Evolutionary conservation across 2,888 invertebrate species (phyloP), one percentile per base, ranked within the genome.

Genomic region (Clivina fossor): DNA sequence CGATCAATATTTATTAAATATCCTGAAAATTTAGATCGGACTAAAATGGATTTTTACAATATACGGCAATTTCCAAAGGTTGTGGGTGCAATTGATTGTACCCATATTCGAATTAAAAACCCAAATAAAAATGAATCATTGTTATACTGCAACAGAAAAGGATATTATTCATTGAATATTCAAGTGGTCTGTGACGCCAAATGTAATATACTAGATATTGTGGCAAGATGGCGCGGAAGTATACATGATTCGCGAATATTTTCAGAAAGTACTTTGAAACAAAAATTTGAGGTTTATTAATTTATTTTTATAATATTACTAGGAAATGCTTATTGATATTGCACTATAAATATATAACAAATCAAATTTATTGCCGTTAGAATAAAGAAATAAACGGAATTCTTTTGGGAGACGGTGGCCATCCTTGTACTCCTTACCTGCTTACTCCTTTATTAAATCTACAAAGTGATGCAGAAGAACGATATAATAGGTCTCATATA

Each of bases 361-460:
- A n/a, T n/a, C n/a, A n/a, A n/a, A n/a, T n/a, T 40, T 9, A 1
- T 40, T 8, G 24, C 11, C 24, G 7, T 20, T 11, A 30, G 46
- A 46, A 46, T 30, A 11, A 15, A 8, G 30, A 46, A n/a, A 28
- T 46, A 5, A 16, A 30, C 8, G 46, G 46, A 4, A 46, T 46
- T 46, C 18, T 46, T 19, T 30, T 48, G 8, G 48, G 37, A 7
- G 48, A 48, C 16, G 22, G 24, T 24, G 35, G 48, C 9, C 35
- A 35, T 33, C 30, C 48, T 7, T 48, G 48, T 20, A 19, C 22
- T 9, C 11, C 9, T 22, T 48, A 24, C 16, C 22, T 48, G n/a
- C 13, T 35, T n/a, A 48, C 22, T n/a, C 48, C 48, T 18, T 9
- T 48, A 13, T 20, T 35, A 32, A 32, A 47, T 47, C 18, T 33